Base-by-base conservation (phyloP, 2,888 invertebrate species). In the Alentia gelatinosa region DNA sequence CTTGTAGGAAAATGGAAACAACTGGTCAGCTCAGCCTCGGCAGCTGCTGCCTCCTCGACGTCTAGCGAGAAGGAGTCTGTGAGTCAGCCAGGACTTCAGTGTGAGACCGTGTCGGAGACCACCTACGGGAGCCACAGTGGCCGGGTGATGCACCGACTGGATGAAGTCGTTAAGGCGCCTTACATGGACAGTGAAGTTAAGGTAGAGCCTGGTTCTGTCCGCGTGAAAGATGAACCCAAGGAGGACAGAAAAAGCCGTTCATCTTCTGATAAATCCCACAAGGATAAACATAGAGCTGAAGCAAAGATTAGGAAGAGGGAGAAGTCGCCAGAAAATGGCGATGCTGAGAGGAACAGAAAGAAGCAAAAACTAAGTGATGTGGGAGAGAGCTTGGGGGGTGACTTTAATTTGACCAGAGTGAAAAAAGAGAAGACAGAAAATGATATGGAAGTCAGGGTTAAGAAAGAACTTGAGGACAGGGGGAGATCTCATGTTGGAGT, bases 1-100 rank as follows among this genome's bases (percentile, higher is more conserved):
- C 97, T 99, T 42, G 98, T 99, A 3, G 97, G 97, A 83, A 98
- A 98, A 96, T 99, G 99, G 99, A 99, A 98, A 63, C 90, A 84
- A n/a, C 33, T 90, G 50, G 47, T 90, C 12, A 47, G 37, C 63
- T 23, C 90, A 1, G 30, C 19, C 19, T 40, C 37, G 1, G n/a
- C n/a, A n/a, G 12, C 75, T 35, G 9, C n/a, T 3, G 47, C 42
- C 1, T 47, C 86, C 30, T 19, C 79, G 37, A 47, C 47, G 47
- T 30, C 86, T 3, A 30, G 23, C 26, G 86, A 47, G n/a, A 15
- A 37, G 26, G 39, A 40, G n/a, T 30, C 40, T 19, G 83, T 35
- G 39, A 37, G 40, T 40, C 83, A 83, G 83, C 83, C 83, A 35
- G 86, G 86, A n/a, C 68, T 90, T 37, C 83, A 90, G 40, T 37